Conservation (phyloP, 1,140 invertebrate genomes). For the Cydia fagiglandana region DNA sequence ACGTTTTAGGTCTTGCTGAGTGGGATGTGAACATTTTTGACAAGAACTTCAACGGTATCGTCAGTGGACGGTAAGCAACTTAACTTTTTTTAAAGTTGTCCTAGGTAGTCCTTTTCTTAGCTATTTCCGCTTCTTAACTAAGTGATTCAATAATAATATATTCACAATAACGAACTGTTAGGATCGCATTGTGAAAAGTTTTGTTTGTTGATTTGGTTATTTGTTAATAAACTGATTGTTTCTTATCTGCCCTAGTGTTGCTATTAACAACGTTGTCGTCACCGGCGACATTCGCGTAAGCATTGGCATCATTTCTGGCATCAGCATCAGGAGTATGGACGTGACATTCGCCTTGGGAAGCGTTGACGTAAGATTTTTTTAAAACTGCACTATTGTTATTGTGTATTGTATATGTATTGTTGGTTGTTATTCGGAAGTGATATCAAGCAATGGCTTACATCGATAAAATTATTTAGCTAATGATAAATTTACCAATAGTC, state of each 20-base stretch:
- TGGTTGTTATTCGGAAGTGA: too few relatives aligned
- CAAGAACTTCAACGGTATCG: conserved; percentile 11
- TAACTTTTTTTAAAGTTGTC: background rate
- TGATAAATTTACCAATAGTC: too few relatives aligned
- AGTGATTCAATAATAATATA: too few relatives aligned
- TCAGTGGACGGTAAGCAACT: conserved; percentile 41
- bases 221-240: background rate
- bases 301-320: background rate
- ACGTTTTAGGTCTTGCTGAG: conserved; percentile 39
- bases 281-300: background rate
- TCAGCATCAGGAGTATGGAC: background rate
- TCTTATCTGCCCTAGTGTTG: background rate
- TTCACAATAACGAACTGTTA: too few relatives aligned
- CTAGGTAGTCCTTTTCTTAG: too few relatives aligned
- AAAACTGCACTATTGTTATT: too few relatives aligned
- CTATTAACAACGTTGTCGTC: background rate
- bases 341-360: background rate
- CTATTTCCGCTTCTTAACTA: too few relatives aligned
- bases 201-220: too few relatives aligned
- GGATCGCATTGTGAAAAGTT: too few relatives aligned
- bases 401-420: too few relatives aligned
- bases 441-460: too few relatives aligned
- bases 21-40: conserved; percentile 38
- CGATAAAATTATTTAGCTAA: too few relatives aligned
- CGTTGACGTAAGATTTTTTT: background rate